Evolutionary conservation across 2,797 vertebrate species (phyloP).

Genomic region (Hoplostethus mediterraneus): DNA sequence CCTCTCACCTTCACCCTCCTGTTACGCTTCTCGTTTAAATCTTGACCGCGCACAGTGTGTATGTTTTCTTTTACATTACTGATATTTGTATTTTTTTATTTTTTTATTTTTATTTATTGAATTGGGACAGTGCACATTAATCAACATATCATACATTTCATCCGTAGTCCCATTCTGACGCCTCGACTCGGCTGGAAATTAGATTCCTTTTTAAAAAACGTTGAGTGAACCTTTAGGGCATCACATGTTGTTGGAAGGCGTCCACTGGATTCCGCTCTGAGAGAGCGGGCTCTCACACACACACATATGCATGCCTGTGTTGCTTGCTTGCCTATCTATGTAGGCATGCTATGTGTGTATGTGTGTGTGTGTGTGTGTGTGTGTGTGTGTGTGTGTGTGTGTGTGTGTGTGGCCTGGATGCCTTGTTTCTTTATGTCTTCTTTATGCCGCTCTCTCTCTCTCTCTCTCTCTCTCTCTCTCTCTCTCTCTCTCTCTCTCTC

Average conservation of each 20-base stretch:
- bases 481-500: slow-evolving; percentile 13
- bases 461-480: slow-evolving; percentile 13
- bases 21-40: slow-evolving; percentile 38
- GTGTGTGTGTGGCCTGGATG: neutral
- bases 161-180: no score
- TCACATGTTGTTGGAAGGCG: slow-evolving; percentile 48
- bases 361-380: neutral
- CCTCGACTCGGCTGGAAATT: slow-evolving; percentile 12
- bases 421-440: slow-evolving; percentile 20
- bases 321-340: neutral
- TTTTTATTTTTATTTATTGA: no score
- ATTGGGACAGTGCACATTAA: no score
- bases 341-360: neutral
- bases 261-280: slow-evolving; percentile 25
- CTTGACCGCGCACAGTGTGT: neutral
- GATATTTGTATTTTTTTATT: no score
- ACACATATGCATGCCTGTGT: neutral
- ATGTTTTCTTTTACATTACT: no score
- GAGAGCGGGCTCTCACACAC: slow-evolving; percentile 15
- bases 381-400: neutral
- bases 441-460: slow-evolving; percentile 10
- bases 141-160: no score
- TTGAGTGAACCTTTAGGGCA: slow-evolving; percentile 45
- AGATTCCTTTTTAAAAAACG: slow-evolving; percentile 22
- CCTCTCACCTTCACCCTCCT: slow-evolving; percentile 14